Base-by-base conservation (phyloP, 2,888 invertebrate species). In the Diarsia brunnea region DNA sequence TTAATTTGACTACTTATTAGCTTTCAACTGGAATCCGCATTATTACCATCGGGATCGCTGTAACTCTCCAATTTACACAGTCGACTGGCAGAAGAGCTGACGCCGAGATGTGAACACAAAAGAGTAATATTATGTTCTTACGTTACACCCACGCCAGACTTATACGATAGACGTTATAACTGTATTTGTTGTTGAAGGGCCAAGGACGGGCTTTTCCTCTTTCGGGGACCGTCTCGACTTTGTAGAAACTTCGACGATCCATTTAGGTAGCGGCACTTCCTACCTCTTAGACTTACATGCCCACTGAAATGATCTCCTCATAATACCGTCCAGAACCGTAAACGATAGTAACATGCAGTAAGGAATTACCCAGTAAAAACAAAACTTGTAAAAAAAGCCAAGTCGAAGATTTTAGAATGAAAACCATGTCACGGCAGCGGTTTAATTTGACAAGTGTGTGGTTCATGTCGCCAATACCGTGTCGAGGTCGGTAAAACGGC, bases 41-140 rank as follows among this genome's bases (percentile, higher is more conserved):
- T 16, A 43, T 11, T 49, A 31, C 27, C 27, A 45, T 21, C 16
- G 10, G 45, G 3, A 45, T 69, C 21, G 16, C 10, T 61, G 27
- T 45, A 43, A 68, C 45, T 45, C 14, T 45, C 31, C 45, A 63
- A 7, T 47, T 31, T 47, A 55, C 55, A 55, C 73, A 73, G 31
- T 24, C 31, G 24, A 19, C 24, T 47, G 72, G 45, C 45, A 12
- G 45, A 31, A 21, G 31, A 72, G 49, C 49, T 51, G 38, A 49
- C 49, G 38, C 38, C 49, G 65, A 70, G 55, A 72, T 47, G 7
- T 53, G 16, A 71, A 55, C 71, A 70, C 53, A 70, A 69, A 71
- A 19, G 19, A 70, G 68, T 24, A 49, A 47, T 5, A 27, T 45
- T 27, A 24, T 38, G 43, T 55, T 55, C 43, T 68, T 24, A n/a